A percentile compares a stretch with the other conserved stretches of the same genome.
phyloP scores from a whole-genome alignment of 2,113 vertebrate species.

The Dolichallabes microphthalmus region DNA sequence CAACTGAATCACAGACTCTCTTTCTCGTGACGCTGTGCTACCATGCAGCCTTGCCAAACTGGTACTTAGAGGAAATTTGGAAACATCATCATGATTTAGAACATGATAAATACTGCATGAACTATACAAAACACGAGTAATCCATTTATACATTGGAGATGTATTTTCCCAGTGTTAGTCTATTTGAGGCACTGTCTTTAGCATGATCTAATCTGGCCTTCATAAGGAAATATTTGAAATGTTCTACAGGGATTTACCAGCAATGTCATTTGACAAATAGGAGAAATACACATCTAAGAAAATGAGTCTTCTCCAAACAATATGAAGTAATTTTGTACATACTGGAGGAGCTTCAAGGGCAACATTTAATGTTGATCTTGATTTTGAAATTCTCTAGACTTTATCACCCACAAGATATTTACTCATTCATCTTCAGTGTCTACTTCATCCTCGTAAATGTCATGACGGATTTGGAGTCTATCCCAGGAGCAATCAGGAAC shows the following conservation, averaged over 20 bases:
- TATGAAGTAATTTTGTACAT: constrained; percentile 4
- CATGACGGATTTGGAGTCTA: neutral
- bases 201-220: constrained; percentile 10
- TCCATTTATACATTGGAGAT: neutral
- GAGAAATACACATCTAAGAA: constrained; percentile 3
- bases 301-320: neutral
- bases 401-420: neutral
- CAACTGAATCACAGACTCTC: neutral
- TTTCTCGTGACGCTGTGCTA: neutral
- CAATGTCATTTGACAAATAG: neutral
- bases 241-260: neutral
- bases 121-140: neutral
- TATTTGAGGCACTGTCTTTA: neutral
- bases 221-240: neutral
- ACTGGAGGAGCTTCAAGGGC: neutral
- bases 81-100: constrained; percentile 11
- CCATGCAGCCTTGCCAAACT: neutral
- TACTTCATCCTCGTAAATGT: neutral
- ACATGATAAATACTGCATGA: constrained; percentile 8
- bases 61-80: neutral
- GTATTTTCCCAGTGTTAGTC: neutral
- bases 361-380: neutral
- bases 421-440: neutral
- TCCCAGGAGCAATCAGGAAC: neutral
- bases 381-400: neutral